These are phyloP conservation scores for Sander lucioperca DNA, from an alignment of 2,113 vertebrate genomes.

Conservation along the genomic window DNA sequence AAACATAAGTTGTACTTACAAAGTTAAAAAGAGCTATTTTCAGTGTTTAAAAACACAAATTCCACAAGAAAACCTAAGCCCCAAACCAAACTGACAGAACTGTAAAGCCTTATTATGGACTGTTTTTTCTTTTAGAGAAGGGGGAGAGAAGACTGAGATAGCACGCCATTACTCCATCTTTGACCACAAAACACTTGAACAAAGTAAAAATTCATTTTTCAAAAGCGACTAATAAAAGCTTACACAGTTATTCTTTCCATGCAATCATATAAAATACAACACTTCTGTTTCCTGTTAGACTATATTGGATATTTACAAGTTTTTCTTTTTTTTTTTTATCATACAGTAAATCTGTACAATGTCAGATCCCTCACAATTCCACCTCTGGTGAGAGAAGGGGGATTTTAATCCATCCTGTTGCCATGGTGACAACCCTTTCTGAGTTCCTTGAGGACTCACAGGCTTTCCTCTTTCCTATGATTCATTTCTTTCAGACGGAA, in stretches of 20 bases:
- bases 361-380: slow-evolving; percentile 23
- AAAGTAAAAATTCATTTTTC: slow-evolving; percentile 77
- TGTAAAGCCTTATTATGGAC: slow-evolving; percentile 66
- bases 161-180: slow-evolving; percentile 56
- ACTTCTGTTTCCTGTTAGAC: slow-evolving; percentile 86
- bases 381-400: slow-evolving; percentile 21
- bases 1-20: slow-evolving; percentile 64
- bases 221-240: slow-evolving; percentile 88
- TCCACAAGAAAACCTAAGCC: slow-evolving; percentile 57
- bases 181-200: slow-evolving; percentile 75
- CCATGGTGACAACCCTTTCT: slow-evolving; percentile 48
- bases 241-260: slow-evolving; percentile 89
- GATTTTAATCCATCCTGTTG: slow-evolving; percentile 59
- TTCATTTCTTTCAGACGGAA: slow-evolving; percentile 48
- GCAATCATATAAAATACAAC: slow-evolving; percentile 95
- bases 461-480: slow-evolving; percentile 64
- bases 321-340: slow-evolving; percentile 77
- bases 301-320: slow-evolving; percentile 90
- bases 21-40: slow-evolving; percentile 67
- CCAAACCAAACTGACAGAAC: slow-evolving; percentile 52
- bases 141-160: slow-evolving; percentile 24
- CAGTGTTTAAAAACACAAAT: slow-evolving; percentile 72
- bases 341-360: slow-evolving; percentile 93
- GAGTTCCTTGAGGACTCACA: slow-evolving; percentile 63
- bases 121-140: slow-evolving; percentile 20